phyloP scores from a whole-genome alignment of 2,797 vertebrate genomes.

The Gobionotothen gibberifrons region DNA sequence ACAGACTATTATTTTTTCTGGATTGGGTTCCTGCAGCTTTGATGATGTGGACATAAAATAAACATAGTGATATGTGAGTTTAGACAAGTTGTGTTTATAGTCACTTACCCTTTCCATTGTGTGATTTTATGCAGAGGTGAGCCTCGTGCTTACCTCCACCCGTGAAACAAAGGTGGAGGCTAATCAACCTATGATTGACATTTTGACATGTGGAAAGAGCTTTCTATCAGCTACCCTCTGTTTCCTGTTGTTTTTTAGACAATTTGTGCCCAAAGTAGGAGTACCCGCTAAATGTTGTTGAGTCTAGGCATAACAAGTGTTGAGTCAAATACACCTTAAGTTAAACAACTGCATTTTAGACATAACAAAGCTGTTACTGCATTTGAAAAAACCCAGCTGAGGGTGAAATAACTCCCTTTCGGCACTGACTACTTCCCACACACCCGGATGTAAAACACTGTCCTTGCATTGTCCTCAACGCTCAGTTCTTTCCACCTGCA shows the following conservation, averaged over 20 bases:
- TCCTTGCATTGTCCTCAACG: slow-evolving; percentile 54
- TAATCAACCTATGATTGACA: slow-evolving; percentile 72
- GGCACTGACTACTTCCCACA: slow-evolving; percentile 61
- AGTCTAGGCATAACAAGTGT: slow-evolving; percentile 63
- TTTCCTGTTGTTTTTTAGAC: slow-evolving; percentile 85
- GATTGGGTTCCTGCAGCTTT: slow-evolving; percentile 16
- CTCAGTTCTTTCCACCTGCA: slow-evolving; percentile 49
- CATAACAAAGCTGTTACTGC: slow-evolving; percentile 66
- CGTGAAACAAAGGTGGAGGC: slow-evolving; percentile 67
- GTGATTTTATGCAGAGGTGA: slow-evolving; percentile 53
- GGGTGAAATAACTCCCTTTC: slow-evolving; percentile 53
- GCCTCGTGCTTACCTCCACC: slow-evolving; percentile 59
- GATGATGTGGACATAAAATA: slow-evolving; percentile 24
- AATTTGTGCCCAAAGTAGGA: slow-evolving; percentile 65
- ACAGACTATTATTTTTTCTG: neutral
- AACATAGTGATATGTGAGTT: slow-evolving; percentile 33
- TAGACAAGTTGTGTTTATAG: slow-evolving; percentile 46
- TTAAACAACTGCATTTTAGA: slow-evolving; percentile 52
- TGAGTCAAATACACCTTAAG: slow-evolving; percentile 65
- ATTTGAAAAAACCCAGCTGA: slow-evolving; percentile 61
- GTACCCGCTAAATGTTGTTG: slow-evolving; percentile 71
- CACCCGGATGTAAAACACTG: slow-evolving; percentile 43
- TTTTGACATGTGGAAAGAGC: slow-evolving; percentile 78
- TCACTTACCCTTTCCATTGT: slow-evolving; percentile 38
- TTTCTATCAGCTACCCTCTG: slow-evolving; percentile 78